Percentiles rank a stretch among this genome's conserved stretches.
Conservation (phyloP, 2,888 invertebrate species). For the Pristionchus fissidentatus region DNA sequence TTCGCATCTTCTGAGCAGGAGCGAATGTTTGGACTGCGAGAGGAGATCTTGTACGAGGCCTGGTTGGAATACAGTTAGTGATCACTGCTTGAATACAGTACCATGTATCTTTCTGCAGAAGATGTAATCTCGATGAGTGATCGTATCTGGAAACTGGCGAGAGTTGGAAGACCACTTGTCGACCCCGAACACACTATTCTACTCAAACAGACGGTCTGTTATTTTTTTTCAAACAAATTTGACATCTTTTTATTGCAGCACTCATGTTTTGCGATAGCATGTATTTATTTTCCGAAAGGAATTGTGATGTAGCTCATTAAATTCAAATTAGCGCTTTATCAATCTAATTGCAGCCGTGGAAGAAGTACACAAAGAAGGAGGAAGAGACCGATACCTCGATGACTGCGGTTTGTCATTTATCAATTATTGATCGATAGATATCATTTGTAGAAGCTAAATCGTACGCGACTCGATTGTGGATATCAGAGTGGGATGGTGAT, state of each 20-base stretch:
- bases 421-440: not conserved
- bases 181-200: not conserved
- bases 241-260: too few relatives aligned
- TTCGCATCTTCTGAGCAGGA: not conserved
- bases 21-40: not conserved
- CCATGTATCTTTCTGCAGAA: too few relatives aligned
- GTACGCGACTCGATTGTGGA: not conserved
- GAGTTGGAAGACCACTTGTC: not conserved
- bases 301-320: too few relatives aligned
- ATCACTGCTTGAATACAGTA: not conserved
- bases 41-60: slow-evolving; percentile 10
- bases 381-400: not conserved
- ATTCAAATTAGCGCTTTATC: not conserved
- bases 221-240: too few relatives aligned
- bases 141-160: not conserved
- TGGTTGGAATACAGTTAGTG: not conserved
- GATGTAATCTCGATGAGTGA: not conserved
- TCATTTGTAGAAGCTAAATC: not conserved
- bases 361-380: not conserved
- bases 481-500: not conserved
- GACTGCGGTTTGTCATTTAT: not conserved
- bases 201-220: not conserved
- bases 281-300: too few relatives aligned
- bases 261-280: too few relatives aligned
- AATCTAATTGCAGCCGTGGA: not conserved